A percentile compares a stretch with the other conserved stretches of the same genome.
Conservation (phyloP, 2,888 invertebrate species). For the Mesodorylaimus sp. region DNA sequence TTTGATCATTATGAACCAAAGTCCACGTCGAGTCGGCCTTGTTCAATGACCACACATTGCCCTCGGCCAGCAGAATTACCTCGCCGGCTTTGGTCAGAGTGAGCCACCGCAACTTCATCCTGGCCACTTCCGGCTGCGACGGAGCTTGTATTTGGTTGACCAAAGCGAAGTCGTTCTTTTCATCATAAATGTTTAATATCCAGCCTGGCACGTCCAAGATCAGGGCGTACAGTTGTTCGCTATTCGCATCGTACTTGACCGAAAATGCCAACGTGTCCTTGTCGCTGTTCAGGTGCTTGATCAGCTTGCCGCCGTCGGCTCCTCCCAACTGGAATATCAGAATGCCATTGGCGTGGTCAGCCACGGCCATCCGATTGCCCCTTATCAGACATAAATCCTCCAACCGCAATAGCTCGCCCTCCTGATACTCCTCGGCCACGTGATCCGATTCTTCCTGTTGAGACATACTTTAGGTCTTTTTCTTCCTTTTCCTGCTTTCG, state of each 20-base stretch:
- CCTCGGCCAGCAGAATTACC: not conserved
- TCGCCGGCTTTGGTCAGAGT: not conserved
- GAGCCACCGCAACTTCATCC: conserved; percentile 3
- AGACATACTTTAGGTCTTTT: too few species aligned
- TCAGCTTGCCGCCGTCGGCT: too few species aligned
- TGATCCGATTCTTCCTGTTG: not conserved
- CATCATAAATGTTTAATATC: not conserved
- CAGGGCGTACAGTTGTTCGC: not conserved
- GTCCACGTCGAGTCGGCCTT: not conserved
- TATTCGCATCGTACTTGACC: not conserved
- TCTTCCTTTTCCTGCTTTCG: too few species aligned
- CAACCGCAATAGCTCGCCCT: not conserved
- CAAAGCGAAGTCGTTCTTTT: not conserved
- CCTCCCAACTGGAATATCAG: not conserved
- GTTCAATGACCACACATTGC: not conserved
- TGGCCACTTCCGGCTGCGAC: not conserved
- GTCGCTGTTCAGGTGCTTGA: not conserved
- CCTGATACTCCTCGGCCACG: not conserved
- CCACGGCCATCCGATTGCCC: not conserved
- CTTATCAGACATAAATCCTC: not conserved
- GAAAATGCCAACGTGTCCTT: not conserved
- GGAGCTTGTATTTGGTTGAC: not conserved
- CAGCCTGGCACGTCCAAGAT: conserved; percentile 3
- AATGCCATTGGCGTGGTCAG: conserved; percentile 4
- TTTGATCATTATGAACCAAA: not conserved